Conservation (phyloP, 2,888 invertebrate species). For the Pterostichus niger region DNA sequence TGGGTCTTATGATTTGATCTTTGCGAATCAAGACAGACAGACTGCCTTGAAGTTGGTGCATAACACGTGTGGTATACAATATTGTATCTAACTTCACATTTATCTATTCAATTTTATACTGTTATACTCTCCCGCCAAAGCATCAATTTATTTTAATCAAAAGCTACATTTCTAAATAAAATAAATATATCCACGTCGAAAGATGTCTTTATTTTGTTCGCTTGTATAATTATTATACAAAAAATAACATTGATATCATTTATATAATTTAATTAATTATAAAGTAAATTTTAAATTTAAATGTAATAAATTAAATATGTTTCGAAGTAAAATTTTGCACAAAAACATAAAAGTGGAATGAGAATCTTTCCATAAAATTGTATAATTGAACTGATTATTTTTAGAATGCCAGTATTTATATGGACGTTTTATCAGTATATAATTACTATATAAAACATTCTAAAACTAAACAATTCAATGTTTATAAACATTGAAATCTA, state of each 20-base stretch:
- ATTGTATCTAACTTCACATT: conserved; percentile 1
- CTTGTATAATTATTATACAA: conserved; percentile 39
- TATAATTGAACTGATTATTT: conserved; percentile 34
- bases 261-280: neutral
- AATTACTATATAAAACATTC: conserved; percentile 59
- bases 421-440: conserved; percentile 23
- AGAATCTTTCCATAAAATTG: neutral
- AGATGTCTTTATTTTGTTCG: conserved; percentile 24
- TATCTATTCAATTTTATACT: neutral
- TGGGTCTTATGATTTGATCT: conserved; percentile 66
- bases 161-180: neutral
- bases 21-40: conserved; percentile 57
- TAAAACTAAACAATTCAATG: conserved; percentile 55
- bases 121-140: neutral
- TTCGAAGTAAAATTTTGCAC: conserved; percentile 13
- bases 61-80: conserved; percentile 58
- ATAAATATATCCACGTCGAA: conserved; percentile 1
- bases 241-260: conserved; percentile 44
- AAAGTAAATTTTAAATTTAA: conserved; percentile 33
- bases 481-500: neutral
- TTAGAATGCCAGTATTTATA: conserved; percentile 46
- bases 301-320: conserved; percentile 40
- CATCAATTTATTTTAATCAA: neutral
- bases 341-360: conserved; percentile 25
- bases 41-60: conserved; percentile 49